Percentiles rank a stretch among this genome's conserved stretches.
Evolutionary conservation across 2,888 invertebrate genomes (phyloP).

Genomic region (Ypsolopha scabrella): DNA sequence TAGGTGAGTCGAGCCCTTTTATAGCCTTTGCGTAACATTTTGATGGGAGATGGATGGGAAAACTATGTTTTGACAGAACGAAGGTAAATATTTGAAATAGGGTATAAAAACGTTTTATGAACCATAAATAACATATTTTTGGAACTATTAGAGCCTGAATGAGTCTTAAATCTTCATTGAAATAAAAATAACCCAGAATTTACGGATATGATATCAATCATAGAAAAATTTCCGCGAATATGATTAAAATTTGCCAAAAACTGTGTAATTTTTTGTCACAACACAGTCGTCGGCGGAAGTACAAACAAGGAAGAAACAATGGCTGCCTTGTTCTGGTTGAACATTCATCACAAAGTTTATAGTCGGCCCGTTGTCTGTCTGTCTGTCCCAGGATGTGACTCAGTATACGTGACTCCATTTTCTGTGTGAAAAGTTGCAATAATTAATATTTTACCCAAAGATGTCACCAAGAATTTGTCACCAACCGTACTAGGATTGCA

Average conservation of each 20-base stretch:
- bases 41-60: conserved; percentile 12
- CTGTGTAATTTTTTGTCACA: conserved; percentile 30
- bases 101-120: too few relatives aligned
- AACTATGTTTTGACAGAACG: conserved; percentile 46
- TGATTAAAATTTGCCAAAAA: conserved; percentile 9
- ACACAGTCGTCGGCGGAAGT: conserved; percentile 30
- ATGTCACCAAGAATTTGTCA: conserved; percentile 30
- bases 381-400: conserved; percentile 45
- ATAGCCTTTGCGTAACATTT: neutral
- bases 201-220: conserved; percentile 4
- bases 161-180: too few relatives aligned
- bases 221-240: conserved; percentile 6
- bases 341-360: conserved; percentile 28
- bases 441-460: neutral
- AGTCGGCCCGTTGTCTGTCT: conserved; percentile 21
- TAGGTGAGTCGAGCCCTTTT: conserved; percentile 31
- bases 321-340: conserved; percentile 37
- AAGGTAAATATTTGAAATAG: conserved; percentile 26
- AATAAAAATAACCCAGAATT: neutral
- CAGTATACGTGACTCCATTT: conserved; percentile 13
- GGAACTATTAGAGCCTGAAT: too few relatives aligned
- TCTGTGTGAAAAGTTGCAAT: neutral
- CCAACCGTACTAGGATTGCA: conserved; percentile 37
- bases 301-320: conserved; percentile 44
- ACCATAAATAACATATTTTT: too few relatives aligned